A percentile compares a stretch with the other conserved stretches of the same genome.
These are phyloP conservation scores for Caerostris darwini DNA, from an alignment of 1,140 invertebrate genomes.

Conservation along the genomic window DNA sequence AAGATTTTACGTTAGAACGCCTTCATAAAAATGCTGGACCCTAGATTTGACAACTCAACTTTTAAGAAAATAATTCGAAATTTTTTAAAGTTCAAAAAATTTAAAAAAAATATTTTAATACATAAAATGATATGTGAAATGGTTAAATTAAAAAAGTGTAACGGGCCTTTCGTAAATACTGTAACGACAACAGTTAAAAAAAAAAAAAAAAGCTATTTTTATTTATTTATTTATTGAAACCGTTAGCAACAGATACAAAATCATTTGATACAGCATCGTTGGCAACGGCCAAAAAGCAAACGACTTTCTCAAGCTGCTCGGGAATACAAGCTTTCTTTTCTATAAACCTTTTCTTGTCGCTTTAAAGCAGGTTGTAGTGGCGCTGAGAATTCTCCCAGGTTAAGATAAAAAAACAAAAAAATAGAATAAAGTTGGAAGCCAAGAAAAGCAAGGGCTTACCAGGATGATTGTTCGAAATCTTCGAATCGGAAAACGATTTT, in stretches of 20 bases:
- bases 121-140: no score
- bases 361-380: background rate
- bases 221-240: no score
- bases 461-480: conserved; percentile 4
- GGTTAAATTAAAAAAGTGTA: no score
- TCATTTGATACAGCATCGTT: background rate
- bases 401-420: background rate
- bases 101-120: no score
- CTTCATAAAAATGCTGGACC: no score
- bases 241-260: background rate
- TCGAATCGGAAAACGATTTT: conserved; percentile 60
- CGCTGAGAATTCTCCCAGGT: background rate
- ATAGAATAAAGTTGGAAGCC: background rate
- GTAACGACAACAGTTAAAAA: no score
- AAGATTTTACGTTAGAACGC: no score
- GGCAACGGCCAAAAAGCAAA: background rate
- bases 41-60: no score
- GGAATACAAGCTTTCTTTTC: background rate
- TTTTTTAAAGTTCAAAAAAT: no score
- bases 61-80: no score
- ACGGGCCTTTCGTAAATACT: no score
- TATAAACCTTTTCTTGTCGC: background rate
- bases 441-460: background rate
- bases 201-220: no score
- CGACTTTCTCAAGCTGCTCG: background rate